Conservation (phyloP, 2,113 vertebrate species). For the Orthochromis malagaraziensis region DNA sequence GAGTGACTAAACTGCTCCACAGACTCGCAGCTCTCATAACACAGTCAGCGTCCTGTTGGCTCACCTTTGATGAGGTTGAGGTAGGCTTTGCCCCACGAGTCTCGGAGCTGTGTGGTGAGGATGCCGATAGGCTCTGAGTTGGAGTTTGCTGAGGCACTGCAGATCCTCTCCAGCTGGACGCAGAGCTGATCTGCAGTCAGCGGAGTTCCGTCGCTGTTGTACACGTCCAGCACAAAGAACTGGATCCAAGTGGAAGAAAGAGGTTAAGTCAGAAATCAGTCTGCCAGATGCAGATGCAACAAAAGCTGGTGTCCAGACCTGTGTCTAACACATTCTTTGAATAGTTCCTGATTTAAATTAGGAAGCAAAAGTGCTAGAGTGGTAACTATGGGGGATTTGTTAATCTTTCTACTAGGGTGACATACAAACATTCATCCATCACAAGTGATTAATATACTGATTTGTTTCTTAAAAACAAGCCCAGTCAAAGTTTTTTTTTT, state of each 20-base stretch:
- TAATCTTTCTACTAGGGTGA: neutral
- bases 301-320: neutral
- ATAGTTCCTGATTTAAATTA: neutral
- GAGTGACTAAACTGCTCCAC: neutral
- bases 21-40: neutral
- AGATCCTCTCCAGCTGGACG: constrained; percentile 88
- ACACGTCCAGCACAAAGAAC: constrained; percentile 92
- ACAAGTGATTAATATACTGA: neutral
- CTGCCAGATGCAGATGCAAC: neutral
- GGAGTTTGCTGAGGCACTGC: constrained; percentile 78
- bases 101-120: constrained; percentile 88
- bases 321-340: neutral
- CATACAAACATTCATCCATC: neutral
- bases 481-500: neutral
- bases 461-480: neutral
- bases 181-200: constrained; percentile 84
- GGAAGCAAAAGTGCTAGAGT: neutral
- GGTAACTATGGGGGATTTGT: neutral
- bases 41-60: neutral
- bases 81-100: constrained; percentile 90
- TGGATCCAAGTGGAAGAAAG: constrained; percentile 36
- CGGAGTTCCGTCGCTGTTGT: constrained; percentile 80
- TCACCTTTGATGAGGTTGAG: constrained; percentile 84
- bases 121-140: constrained; percentile 87
- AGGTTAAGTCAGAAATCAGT: neutral